Percentiles rank a stretch among this genome's conserved stretches.
These are phyloP conservation scores for Piprites chloris DNA, from an alignment of 2,113 vertebrate genomes.

Conservation along the genomic window DNA sequence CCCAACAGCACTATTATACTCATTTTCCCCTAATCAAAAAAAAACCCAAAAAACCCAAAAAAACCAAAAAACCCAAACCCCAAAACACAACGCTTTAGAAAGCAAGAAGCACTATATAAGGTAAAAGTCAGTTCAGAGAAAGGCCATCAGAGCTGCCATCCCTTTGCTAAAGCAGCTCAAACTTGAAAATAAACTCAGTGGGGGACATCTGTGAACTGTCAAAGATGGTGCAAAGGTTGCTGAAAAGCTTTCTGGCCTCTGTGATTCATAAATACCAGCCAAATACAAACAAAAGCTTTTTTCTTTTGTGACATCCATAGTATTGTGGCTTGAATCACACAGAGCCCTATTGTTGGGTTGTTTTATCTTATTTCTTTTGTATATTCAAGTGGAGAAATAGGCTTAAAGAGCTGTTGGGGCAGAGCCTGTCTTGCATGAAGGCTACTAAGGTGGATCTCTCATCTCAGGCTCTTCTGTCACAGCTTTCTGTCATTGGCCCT, in stretches of 20 bases:
- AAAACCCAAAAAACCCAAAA: too few relatives aligned
- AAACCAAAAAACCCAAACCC: too few relatives aligned
- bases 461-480: not conserved
- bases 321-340: conserved; percentile 10
- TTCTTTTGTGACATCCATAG: conserved; percentile 6
- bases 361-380: conserved; percentile 8
- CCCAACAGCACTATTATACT: not conserved
- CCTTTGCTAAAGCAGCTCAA: not conserved
- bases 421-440: not conserved
- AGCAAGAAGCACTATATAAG: not conserved
- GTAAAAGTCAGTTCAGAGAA: not conserved
- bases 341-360: not conserved
- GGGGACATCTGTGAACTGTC: not conserved
- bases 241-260: conserved; percentile 6
- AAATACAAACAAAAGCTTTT: conserved; percentile 33
- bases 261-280: not conserved
- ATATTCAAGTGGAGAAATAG: not conserved
- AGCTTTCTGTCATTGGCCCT: not conserved
- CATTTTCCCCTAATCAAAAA: not conserved
- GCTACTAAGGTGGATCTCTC: not conserved
- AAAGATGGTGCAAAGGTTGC: conserved; percentile 18
- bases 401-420: not conserved
- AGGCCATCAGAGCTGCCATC: not conserved
- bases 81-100: too few relatives aligned
- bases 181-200: not conserved